Evolutionary conservation across 2,797 vertebrate genomes (phyloP).

Genomic region (Choloepus didactylus): DNA sequence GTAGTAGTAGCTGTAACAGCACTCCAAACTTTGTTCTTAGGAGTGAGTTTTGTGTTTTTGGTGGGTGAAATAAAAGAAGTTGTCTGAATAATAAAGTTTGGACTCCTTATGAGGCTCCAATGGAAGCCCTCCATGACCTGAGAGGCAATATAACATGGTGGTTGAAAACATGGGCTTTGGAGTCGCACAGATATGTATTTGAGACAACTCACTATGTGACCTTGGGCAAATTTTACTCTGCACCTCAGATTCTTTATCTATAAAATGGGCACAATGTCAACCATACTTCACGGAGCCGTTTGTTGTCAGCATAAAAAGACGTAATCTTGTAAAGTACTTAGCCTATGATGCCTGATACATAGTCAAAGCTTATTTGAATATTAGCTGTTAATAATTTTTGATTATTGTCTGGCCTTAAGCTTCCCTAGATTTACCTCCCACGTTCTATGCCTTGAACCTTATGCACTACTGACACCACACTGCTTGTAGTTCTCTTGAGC

Average conservation of each 20-base stretch:
- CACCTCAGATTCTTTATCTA: slow-evolving; percentile 10
- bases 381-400: neutral
- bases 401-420: neutral
- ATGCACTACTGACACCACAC: fast-evolving
- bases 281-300: neutral
- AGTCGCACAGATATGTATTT: neutral
- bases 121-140: neutral
- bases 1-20: neutral
- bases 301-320: slow-evolving; percentile 10
- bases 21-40: neutral
- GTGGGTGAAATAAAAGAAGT: neutral
- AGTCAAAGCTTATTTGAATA: neutral
- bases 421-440: neutral
- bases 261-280: neutral
- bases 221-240: neutral
- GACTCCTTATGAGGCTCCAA: neutral
- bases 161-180: neutral
- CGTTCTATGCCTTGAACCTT: neutral
- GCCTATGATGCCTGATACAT: neutral
- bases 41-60: neutral
- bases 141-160: neutral
- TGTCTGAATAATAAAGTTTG: slow-evolving; percentile 6
- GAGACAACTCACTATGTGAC: neutral
- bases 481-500: neutral
- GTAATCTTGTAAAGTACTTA: neutral